Evolutionary conservation across 2,888 invertebrate species (phyloP).

Genomic region (Cotesia congregata): DNA sequence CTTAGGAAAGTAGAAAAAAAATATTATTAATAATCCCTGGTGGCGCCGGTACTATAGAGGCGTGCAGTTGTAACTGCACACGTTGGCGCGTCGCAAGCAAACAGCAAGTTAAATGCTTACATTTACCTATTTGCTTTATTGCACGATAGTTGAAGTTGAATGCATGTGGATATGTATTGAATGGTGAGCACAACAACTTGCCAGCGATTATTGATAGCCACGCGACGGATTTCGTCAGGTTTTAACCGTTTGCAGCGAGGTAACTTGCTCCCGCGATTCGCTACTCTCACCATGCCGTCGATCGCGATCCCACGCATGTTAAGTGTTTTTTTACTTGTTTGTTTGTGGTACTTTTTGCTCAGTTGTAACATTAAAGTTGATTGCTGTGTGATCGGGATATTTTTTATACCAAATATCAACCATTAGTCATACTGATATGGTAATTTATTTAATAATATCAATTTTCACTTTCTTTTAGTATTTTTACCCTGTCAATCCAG

Average conservation of each 20-base stretch:
- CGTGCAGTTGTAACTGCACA: slow-evolving; percentile 4
- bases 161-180: neutral
- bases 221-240: slow-evolving; percentile 44
- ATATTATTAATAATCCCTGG: neutral
- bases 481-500: too few species aligned
- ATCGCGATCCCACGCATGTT: slow-evolving; percentile 31
- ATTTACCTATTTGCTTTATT: slow-evolving; percentile 39
- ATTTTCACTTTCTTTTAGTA: slow-evolving; percentile 10
- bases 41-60: neutral
- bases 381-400: slow-evolving; percentile 8
- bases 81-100: neutral
- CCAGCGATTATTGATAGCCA: slow-evolving; percentile 40
- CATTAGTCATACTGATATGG: slow-evolving; percentile 26
- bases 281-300: slow-evolving; percentile 13
- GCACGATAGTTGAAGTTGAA: slow-evolving; percentile 11
- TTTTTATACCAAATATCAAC: slow-evolving; percentile 16
- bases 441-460: slow-evolving; percentile 22
- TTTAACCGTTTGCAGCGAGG: slow-evolving; percentile 3
- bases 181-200: neutral
- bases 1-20: neutral
- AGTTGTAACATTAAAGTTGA: neutral
- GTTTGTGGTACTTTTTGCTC: neutral
- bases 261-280: slow-evolving; percentile 18
- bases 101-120: slow-evolving; percentile 11
- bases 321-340: slow-evolving; percentile 1